Evolutionary conservation across 2,113 vertebrate species (phyloP).

Genomic region (Myodes glareolus): DNA sequence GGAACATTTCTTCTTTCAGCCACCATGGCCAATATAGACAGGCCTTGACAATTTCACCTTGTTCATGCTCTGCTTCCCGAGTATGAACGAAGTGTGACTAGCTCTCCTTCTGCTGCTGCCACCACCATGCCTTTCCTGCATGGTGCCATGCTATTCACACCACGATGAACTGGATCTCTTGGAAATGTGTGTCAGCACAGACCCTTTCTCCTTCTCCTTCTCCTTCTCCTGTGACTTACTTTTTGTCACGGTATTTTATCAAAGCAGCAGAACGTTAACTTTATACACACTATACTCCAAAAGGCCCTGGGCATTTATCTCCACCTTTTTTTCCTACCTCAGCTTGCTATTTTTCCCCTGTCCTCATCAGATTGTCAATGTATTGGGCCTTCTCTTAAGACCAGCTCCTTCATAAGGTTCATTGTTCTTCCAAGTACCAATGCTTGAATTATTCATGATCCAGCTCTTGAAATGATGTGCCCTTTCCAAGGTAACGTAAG

Average conservation of each 20-base stretch:
- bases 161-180: background rate
- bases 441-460: background rate
- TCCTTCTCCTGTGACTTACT: background rate
- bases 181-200: background rate
- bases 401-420: background rate
- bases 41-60: background rate
- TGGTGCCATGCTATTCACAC: background rate
- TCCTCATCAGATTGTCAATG: background rate
- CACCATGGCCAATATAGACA: background rate
- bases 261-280: background rate
- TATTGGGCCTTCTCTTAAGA: too few species aligned
- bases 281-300: background rate
- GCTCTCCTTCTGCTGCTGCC: background rate
- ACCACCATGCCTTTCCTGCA: background rate
- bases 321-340: background rate
- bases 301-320: background rate
- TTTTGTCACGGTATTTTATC: background rate
- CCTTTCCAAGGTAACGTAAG: background rate
- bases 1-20: background rate
- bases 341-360: background rate
- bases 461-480: background rate
- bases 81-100: background rate
- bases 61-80: background rate
- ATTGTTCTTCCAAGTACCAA: background rate
- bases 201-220: background rate